Percentiles rank a stretch among this genome's conserved stretches.
These are phyloP conservation scores for Napeogenes sylphis DNA, from an alignment of 2,888 invertebrate species.

Conservation along the genomic window DNA sequence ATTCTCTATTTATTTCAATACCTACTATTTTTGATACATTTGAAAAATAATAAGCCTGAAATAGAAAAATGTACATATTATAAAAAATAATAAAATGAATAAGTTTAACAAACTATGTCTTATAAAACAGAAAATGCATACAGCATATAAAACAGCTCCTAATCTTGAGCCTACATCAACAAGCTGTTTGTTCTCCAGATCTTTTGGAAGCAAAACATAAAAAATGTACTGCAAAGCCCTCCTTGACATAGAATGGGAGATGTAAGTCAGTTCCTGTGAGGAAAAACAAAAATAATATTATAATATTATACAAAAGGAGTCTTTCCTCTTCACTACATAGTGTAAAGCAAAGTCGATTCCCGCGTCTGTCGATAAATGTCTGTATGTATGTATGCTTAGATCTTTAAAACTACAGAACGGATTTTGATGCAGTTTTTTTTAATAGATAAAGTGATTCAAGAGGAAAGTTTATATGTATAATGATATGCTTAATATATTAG, in stretches of 20 bases:
- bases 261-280: slow-evolving; percentile 72
- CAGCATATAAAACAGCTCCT: slow-evolving; percentile 83
- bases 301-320: not conserved
- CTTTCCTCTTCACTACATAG: no score
- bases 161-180: slow-evolving; percentile 84
- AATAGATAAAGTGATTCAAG: no score
- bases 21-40: slow-evolving; percentile 79
- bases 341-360: no score
- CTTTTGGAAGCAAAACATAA: slow-evolving; percentile 77
- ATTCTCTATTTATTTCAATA: slow-evolving; percentile 83
- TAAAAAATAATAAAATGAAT: slow-evolving; percentile 7
- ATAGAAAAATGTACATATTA: slow-evolving; percentile 25
- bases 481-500: no score
- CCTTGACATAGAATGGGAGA: slow-evolving; percentile 82
- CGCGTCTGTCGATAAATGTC: no score
- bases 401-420: no score
- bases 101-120: not conserved
- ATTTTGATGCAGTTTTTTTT: no score
- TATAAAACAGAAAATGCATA: slow-evolving; percentile 51
- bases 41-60: slow-evolving; percentile 80
- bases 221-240: slow-evolving; percentile 79
- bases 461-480: no score
- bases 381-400: no score
- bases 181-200: slow-evolving; percentile 76
- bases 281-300: slow-evolving; percentile 7